Evolutionary conservation across 1,140 invertebrate genomes (phyloP), one percentile per base, ranked within the genome.

Genomic region (Atopsyche davidsoni): DNA sequence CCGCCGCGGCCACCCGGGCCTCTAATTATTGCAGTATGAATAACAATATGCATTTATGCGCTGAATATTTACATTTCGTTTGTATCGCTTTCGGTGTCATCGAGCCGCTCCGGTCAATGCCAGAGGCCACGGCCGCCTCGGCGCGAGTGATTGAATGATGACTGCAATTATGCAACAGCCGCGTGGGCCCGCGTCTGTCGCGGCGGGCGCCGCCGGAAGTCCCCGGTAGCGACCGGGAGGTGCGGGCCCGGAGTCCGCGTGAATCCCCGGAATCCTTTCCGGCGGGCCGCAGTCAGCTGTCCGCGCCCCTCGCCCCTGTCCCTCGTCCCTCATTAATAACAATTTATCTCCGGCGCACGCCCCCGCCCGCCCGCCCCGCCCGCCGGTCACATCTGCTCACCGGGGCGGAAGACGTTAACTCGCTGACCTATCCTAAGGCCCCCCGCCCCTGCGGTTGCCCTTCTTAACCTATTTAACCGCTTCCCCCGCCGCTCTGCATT

Each of bases 391-490:
- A 57, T 57, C 55, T 57, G 55, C 49, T 52, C 46, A 38, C 23
- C 46, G 55, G 41, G 44, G 51, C 42, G 38, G 47, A 57, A 57
- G 55, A 57, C 55, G 55, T 57, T 57, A 57, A 51, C 55, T 50
- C 55, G 55, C 55, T 57, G 55, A 57, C 55, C 55, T 57, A 57
- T 53, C 55, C 55, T 57, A 57, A 57, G 51, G 25, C 19, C 43
- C 34, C 44, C 13, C 36, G 16, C 24, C 22, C 10, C 21, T 44
- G 25, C 23, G 28, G 40, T 43, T 24, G 49, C 47, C 50, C 55
- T 51, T 52, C 55, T 57, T 57, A 57, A 57, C 55, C 55, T 57
- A 57, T 57, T 57, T 57, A 57, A 57, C 55, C 41, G 50, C 34
- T 19, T 11, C 18, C 11, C 51, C 17, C 23, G 14, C 31, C 34